Evolutionary conservation across 2,888 invertebrate genomes (phyloP).

Genomic region (Halocaridina rubra): DNA sequence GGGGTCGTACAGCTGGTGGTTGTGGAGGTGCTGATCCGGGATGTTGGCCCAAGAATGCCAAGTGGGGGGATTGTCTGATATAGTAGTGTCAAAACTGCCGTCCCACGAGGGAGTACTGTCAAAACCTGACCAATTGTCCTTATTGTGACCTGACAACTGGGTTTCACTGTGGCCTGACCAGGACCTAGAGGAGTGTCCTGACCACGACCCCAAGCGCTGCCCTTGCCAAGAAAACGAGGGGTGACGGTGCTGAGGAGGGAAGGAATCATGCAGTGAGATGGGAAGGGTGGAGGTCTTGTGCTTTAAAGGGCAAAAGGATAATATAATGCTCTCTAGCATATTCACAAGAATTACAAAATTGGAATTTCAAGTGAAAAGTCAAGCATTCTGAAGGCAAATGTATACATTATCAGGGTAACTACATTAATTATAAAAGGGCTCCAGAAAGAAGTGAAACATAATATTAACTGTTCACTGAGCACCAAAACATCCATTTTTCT

Average conservation of each 20-base stretch:
- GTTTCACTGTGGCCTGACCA: conserved; percentile 3
- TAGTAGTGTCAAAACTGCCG: not conserved
- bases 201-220: conserved; percentile 20
- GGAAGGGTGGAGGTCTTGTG: conserved; percentile 3
- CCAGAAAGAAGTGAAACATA: no score
- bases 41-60: conserved; percentile 22
- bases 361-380: no score
- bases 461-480: no score
- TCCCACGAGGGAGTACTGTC: not conserved
- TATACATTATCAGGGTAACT: no score
- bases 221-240: conserved; percentile 15
- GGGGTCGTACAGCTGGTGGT: conserved; percentile 26
- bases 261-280: conserved; percentile 24
- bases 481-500: no score
- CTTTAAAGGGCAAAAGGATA: conserved; percentile 4
- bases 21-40: conserved; percentile 21
- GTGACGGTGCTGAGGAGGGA: conserved; percentile 31
- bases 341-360: no score
- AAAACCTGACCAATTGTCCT: conserved; percentile 16
- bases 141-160: conserved; percentile 5
- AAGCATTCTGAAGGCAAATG: no score
- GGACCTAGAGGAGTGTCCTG: conserved; percentile 3
- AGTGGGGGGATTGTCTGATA: conserved; percentile 12
- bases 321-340: no score
- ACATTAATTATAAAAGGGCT: no score